phyloP scores from a whole-genome alignment of 2,888 invertebrate genomes.

The Drosophila greeni region DNA sequence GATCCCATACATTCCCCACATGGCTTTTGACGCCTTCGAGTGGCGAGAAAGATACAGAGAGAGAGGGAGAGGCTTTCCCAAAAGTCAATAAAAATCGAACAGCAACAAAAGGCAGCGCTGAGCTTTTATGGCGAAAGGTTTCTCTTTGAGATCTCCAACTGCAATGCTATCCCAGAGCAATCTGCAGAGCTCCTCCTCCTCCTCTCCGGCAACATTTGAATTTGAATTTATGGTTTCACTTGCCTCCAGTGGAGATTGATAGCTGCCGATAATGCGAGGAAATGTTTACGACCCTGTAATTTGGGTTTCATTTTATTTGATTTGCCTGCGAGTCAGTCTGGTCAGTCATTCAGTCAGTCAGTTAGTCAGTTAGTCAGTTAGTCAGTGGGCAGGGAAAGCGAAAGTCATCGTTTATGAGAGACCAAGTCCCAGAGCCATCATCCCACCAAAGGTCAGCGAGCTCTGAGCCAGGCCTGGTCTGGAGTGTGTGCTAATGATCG shows the following conservation, averaged over 20 bases:
- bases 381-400: slow-evolving; percentile 52
- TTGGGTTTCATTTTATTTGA: slow-evolving; percentile 70
- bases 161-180: slow-evolving; percentile 44
- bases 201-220: slow-evolving; percentile 41
- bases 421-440: slow-evolving; percentile 2
- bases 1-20: slow-evolving; percentile 9
- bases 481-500: slow-evolving; percentile 52
- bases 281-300: slow-evolving; percentile 74
- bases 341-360: no score
- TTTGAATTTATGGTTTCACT: slow-evolving; percentile 75
- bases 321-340: slow-evolving; percentile 49
- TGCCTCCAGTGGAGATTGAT: slow-evolving; percentile 69
- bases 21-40: slow-evolving; percentile 30
- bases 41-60: slow-evolving; percentile 3
- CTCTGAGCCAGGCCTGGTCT: slow-evolving; percentile 40
- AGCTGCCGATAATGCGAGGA: slow-evolving; percentile 71
- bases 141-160: slow-evolving; percentile 23
- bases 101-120: slow-evolving; percentile 12
- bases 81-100: slow-evolving; percentile 32
- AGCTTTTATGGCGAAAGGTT: slow-evolving; percentile 22
- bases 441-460: slow-evolving; percentile 56
- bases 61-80: slow-evolving; percentile 9
- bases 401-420: slow-evolving; percentile 45
- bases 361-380: no score
- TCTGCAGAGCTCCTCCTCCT: slow-evolving; percentile 52